A percentile compares a stretch with the other conserved stretches of the same genome.
phyloP scores from a whole-genome alignment of 2,113 vertebrate species.

The Diadophis punctatus region DNA sequence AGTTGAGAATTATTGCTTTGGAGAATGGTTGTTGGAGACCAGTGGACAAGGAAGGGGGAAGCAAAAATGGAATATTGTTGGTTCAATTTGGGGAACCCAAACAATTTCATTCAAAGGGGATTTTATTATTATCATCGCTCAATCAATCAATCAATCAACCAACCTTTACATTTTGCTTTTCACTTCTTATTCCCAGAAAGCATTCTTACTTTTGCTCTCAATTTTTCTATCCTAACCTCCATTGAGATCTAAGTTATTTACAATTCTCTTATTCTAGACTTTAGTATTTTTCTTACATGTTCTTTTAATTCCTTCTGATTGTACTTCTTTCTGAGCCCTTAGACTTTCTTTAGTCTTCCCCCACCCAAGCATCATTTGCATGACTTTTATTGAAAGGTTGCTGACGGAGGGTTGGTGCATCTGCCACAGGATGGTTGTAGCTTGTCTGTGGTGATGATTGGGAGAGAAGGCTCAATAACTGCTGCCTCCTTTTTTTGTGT shows the following conservation, averaged over 20 bases:
- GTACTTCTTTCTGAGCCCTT: not conserved
- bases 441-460: not conserved
- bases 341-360: not conserved
- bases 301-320: not conserved
- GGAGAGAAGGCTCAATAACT: not conserved
- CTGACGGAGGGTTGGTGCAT: not conserved
- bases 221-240: not conserved
- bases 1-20: not conserved
- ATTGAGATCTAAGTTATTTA: not conserved
- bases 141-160: not conserved
- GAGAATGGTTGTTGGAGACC: not conserved
- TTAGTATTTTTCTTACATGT: not conserved
- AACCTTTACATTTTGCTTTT: not conserved
- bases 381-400: not conserved
- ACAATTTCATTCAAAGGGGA: not conserved
- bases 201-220: not conserved
- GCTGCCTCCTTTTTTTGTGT: not conserved
- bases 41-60: not conserved
- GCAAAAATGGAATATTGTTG: not conserved
- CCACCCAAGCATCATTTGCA: not conserved
- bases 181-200: not conserved
- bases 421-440: not conserved
- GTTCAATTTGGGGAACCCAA: not conserved
- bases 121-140: not conserved
- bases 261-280: not conserved